phyloP scores from a whole-genome alignment of 1,140 invertebrate species.

The Samia ricini region DNA sequence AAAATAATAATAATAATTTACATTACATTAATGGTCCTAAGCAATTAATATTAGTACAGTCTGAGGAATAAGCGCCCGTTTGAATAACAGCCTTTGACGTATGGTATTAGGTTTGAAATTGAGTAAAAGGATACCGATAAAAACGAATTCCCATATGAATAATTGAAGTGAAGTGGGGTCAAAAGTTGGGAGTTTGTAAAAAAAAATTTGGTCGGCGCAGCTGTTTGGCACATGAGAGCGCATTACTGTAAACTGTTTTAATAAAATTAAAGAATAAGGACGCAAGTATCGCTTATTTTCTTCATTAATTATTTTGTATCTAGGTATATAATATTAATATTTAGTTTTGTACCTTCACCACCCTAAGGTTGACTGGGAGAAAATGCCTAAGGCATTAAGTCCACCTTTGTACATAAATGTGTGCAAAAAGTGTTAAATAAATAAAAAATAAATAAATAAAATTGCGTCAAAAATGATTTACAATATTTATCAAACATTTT shows the following conservation, averaged over 20 bases:
- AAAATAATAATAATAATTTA: not conserved
- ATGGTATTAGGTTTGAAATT: conserved; percentile 48
- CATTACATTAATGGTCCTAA: conserved; percentile 16
- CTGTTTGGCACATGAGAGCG: conserved; percentile 65
- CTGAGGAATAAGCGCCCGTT: conserved; percentile 45
- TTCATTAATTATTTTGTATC: not conserved
- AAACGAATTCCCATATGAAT: conserved; percentile 70
- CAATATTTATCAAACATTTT: too few relatives aligned
- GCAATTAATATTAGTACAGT: conserved; percentile 54
- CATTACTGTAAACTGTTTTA: conserved; percentile 60
- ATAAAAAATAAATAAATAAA: too few relatives aligned
- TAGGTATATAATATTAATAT: too few relatives aligned
- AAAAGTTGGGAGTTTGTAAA: conserved; percentile 68
- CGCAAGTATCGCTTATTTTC: not conserved
- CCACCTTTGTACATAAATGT: too few relatives aligned
- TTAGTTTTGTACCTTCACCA: too few relatives aligned
- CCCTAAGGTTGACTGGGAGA: too few relatives aligned
- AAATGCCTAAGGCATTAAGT: too few relatives aligned
- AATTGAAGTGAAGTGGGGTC: conserved; percentile 66
- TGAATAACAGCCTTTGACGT: conserved; percentile 32
- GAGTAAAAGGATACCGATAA: conserved; percentile 36
- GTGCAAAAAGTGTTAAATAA: too few relatives aligned
- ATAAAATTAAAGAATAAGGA: conserved; percentile 51
- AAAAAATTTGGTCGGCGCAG: conserved; percentile 63
- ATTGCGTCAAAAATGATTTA: too few relatives aligned